A percentile compares a stretch with the other conserved stretches of the same genome.
phyloP scores from a whole-genome alignment of 2,113 vertebrate genomes.

The Nerophis ophidion region DNA sequence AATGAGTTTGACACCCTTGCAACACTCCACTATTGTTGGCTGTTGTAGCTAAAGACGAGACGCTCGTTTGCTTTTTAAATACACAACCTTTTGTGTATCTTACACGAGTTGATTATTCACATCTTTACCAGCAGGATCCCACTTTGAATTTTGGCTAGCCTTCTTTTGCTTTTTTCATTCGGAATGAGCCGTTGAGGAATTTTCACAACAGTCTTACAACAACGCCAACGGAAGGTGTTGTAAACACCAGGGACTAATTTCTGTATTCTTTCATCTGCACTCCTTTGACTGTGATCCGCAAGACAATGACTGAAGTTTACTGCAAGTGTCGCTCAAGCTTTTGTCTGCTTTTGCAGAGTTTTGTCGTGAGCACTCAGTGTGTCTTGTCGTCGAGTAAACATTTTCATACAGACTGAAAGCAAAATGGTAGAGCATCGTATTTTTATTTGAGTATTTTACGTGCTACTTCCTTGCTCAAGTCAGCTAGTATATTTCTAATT shows the following conservation, averaged over 20 bases:
- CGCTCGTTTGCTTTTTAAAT: conserved; percentile 12
- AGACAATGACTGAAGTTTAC: conserved; percentile 4
- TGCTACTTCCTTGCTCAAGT: too few relatives aligned
- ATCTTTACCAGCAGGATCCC: neutral
- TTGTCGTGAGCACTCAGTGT: too few relatives aligned
- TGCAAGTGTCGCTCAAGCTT: conserved; percentile 5
- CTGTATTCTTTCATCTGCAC: too few relatives aligned
- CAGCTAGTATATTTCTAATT: too few relatives aligned
- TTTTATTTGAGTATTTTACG: too few relatives aligned
- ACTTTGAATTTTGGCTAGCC: neutral
- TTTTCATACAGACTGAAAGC: too few relatives aligned
- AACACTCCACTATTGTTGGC: neutral
- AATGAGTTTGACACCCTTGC: too few relatives aligned
- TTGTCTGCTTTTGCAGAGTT: conserved; percentile 4
- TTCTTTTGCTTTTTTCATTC: neutral
- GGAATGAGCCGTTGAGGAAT: neutral
- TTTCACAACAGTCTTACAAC: neutral
- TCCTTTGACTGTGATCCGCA: neutral
- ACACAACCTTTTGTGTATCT: conserved; percentile 8
- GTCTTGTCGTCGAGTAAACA: too few relatives aligned
- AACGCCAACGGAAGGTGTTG: conserved; percentile 11
- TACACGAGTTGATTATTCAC: neutral
- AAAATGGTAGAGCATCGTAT: too few relatives aligned
- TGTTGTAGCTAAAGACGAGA: neutral
- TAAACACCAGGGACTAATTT: too few relatives aligned